Conservation (phyloP, 2,113 vertebrate species). For the Perca fluviatilis region DNA sequence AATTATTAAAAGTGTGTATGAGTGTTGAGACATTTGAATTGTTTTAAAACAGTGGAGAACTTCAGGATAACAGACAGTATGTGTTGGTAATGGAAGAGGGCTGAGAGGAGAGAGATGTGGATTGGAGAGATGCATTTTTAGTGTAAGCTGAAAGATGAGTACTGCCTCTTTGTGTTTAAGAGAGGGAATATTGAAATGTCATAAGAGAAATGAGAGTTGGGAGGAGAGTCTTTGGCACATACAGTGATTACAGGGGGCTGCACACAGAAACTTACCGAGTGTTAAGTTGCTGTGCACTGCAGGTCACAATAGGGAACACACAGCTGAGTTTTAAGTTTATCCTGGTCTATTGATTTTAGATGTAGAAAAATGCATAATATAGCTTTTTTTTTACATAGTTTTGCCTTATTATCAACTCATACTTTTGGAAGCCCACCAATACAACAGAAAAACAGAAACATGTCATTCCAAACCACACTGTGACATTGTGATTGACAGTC, state of each 20-base stretch:
- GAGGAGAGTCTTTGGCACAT: slow-evolving; percentile 16
- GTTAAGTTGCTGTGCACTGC: slow-evolving; percentile 6
- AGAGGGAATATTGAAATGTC: slow-evolving; percentile 29
- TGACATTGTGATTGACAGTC: not conserved
- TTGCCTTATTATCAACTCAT: not conserved
- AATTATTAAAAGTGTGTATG: too few species aligned
- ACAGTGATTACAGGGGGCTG: slow-evolving; percentile 28
- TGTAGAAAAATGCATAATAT: not conserved
- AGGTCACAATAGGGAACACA: not conserved
- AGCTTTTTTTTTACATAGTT: not conserved
- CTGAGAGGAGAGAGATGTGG: not conserved
- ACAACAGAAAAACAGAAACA: not conserved
- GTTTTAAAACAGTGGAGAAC: not conserved
- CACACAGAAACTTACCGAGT: not conserved
- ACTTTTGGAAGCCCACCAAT: not conserved
- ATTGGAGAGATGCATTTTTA: not conserved
- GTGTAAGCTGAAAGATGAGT: slow-evolving; percentile 17
- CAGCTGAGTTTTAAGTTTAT: not conserved
- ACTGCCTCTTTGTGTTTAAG: slow-evolving; percentile 22
- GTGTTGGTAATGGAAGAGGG: not conserved
- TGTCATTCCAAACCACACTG: not conserved
- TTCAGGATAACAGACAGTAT: not conserved
- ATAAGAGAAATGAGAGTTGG: not conserved
- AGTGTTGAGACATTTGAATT: not conserved
- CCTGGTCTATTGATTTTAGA: not conserved